These are phyloP conservation scores for Eudemis profundana DNA, from an alignment of 2,888 invertebrate species.

Conservation along the genomic window DNA sequence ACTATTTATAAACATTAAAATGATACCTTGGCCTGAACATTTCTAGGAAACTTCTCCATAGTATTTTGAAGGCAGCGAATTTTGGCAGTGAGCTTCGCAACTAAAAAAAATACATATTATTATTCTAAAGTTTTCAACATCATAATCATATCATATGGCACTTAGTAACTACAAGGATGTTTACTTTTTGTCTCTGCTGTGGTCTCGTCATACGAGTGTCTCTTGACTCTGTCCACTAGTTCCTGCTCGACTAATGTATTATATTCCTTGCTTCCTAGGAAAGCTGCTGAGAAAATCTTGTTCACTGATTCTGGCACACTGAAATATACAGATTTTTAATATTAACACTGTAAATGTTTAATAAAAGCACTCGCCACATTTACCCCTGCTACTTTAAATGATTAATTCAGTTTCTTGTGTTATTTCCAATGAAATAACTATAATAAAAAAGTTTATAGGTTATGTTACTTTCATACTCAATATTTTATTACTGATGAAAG, in stretches of 20 bases:
- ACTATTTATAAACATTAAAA: no score
- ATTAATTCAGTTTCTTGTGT: no score
- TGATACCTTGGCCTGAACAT: conserved; percentile 86
- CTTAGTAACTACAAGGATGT: not conserved
- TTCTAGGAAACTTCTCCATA: conserved; percentile 84
- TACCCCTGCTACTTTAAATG: no score
- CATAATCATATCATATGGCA: no score
- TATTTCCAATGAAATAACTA: no score
- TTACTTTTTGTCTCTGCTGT: conserved; percentile 91
- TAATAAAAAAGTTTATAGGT: conserved; percentile 21
- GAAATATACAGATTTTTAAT: conserved; percentile 63
- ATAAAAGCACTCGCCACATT: no score
- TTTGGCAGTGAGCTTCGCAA: conserved; percentile 90
- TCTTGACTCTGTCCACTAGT: conserved; percentile 86
- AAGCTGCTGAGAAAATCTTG: conserved; percentile 89
- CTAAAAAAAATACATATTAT: conserved; percentile 81
- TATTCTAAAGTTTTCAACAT: no score
- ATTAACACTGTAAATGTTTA: no score
- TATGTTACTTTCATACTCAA: conserved; percentile 14
- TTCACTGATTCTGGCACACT: conserved; percentile 90
- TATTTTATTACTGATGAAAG: not conserved
- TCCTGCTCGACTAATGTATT: conserved; percentile 80
- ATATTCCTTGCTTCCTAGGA: conserved; percentile 85
- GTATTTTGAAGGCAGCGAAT: conserved; percentile 89
- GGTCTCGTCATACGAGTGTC: conserved; percentile 88